A percentile compares a stretch with the other conserved stretches of the same genome.
Evolutionary conservation across 2,113 vertebrate genomes (phyloP).

Genomic region (Anoura caudifer): DNA sequence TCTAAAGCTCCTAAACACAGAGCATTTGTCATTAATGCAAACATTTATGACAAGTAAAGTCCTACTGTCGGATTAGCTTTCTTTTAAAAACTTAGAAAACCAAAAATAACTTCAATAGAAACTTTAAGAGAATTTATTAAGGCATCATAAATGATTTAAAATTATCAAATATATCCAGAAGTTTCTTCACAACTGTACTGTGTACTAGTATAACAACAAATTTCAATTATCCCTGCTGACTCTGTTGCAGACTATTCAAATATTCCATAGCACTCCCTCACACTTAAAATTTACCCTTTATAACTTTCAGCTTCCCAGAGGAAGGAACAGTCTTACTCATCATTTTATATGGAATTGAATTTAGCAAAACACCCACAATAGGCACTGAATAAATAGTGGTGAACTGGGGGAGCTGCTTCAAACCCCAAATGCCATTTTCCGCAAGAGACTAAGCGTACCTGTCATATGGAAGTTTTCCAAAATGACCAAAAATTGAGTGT

Average conservation of each 20-base stretch:
- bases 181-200: not conserved
- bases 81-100: not conserved
- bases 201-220: not conserved
- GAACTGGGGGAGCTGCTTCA: not conserved
- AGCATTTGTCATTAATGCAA: slow-evolving; percentile 18
- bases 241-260: not conserved
- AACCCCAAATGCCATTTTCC: not conserved
- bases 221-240: not conserved
- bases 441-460: not conserved
- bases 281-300: not conserved
- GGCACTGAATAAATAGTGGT: not conserved
- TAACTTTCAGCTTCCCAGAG: not conserved
- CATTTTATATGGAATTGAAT: not conserved
- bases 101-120: not conserved
- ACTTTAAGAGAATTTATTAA: not conserved
- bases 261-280: not conserved
- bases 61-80: not conserved
- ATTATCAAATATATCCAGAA: not conserved
- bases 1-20: not conserved
- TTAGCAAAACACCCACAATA: not conserved
- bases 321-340: not conserved
- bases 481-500: not conserved
- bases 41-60: not conserved
- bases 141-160: not conserved
- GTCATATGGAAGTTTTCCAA: not conserved